Base-by-base conservation (phyloP, 2,797 vertebrate genomes). In the Etheostoma perlongum region DNA sequence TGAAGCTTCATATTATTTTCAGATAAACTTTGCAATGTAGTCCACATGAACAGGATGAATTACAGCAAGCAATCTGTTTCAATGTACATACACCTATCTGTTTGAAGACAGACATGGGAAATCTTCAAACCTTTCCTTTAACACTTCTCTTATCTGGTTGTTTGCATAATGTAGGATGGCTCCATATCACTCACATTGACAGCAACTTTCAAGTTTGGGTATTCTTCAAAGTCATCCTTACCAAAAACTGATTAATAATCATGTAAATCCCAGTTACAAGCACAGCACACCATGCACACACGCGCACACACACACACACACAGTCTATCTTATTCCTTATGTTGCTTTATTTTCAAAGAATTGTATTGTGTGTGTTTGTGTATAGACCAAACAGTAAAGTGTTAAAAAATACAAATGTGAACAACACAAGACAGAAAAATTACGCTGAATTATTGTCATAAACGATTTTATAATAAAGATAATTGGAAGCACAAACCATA, bases 401-500 rank as follows among this genome's bases (percentile, higher is more conserved):
- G 36, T 40, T 11, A 40, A 40, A 40, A 11, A 40, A 40, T 33
- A n/a, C 8, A 58, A 19, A 54, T 68, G 16, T 51, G 47, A 73
- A 44, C 14, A 19, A 18, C 6, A 27, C 57, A 87, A 58, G 21
- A 12, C 9, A 40, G 9, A 40, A 40, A 10, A 12, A 76, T 3
- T 3, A 84, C 21, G 40, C 54, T 19, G 25, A 60, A 70, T 86
- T 82, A 10, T 82, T 72, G 44, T 87, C 57, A 75, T 84, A 79
- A 65, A 84, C 9, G 2, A 40, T 74, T 70, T 84, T 93, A 91
- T 92, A 88, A 86, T 89, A 83, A 85, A 89, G 85, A 89, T 85
- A 87, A 74, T 14, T 78, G 64, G 58, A 88, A 85, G 74, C 67
- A 89, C 78, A 92, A 85, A 89, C 58, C 46, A 87, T 62, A 86